A percentile compares a stretch with the other conserved stretches of the same genome.
These are phyloP conservation scores for Pachypeltis micranthus DNA, from an alignment of 1,140 invertebrate species.

Conservation along the genomic window DNA sequence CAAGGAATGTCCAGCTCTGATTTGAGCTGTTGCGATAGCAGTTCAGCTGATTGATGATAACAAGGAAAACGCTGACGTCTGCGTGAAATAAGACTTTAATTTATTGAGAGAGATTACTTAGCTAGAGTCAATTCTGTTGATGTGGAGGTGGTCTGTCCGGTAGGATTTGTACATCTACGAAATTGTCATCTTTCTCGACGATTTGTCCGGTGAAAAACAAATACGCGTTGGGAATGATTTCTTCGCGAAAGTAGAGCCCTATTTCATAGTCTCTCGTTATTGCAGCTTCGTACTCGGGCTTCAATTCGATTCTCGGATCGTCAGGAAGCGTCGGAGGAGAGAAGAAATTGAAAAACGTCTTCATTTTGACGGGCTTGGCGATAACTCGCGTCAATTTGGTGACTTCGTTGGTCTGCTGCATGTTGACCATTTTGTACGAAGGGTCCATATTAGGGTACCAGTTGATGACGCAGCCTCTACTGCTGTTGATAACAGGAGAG, in stretches of 20 bases:
- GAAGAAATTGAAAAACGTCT: not conserved
- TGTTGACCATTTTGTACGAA: not conserved
- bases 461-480: not conserved
- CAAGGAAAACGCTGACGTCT: too few relatives aligned
- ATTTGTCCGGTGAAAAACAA: not conserved
- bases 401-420: not conserved
- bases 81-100: too few relatives aligned
- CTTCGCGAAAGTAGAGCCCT: not conserved
- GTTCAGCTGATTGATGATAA: too few relatives aligned
- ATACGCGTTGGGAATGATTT: not conserved
- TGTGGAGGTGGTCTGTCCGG: not conserved
- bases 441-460: not conserved
- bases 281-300: not conserved
- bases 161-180: not conserved
- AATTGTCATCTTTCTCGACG: not conserved
- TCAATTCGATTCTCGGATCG: not conserved
- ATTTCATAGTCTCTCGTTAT: not conserved
- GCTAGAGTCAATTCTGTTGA: too few relatives aligned
- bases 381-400: not conserved
- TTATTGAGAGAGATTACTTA: too few relatives aligned
- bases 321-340: not conserved
- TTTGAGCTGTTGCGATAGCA: too few relatives aligned
- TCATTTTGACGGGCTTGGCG: not conserved
- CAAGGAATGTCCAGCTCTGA: too few relatives aligned
- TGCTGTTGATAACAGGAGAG: not conserved